Evolutionary conservation across 2,888 invertebrate genomes (phyloP).

Genomic region (Ptilodon capucinus): DNA sequence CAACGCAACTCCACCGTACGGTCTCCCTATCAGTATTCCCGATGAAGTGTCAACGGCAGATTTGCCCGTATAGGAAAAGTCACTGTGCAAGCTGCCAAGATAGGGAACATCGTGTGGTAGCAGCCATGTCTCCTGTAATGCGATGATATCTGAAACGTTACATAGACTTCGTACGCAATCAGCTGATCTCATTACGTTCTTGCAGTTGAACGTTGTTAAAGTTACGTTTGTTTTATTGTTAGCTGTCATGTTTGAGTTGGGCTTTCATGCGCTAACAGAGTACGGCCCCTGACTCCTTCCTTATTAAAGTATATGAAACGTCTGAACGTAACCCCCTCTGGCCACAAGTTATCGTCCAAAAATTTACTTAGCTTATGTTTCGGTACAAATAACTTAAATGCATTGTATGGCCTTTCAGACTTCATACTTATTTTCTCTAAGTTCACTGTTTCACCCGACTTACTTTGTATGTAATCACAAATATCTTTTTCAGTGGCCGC

Average conservation of each 20-base stretch:
- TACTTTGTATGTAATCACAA: not conserved
- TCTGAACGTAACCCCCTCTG: no score
- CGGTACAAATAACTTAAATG: constrained; percentile 2
- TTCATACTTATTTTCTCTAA: constrained; percentile 1
- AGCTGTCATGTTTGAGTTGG: not conserved
- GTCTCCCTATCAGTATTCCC: not conserved
- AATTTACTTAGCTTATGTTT: not conserved
- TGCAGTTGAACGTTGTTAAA: not conserved
- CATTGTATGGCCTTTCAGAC: not conserved
- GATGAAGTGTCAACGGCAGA: not conserved
- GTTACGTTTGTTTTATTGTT: not conserved
- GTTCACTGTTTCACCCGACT: not conserved
- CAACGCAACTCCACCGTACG: not conserved
- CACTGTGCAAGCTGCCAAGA: not conserved
- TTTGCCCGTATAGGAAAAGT: not conserved
- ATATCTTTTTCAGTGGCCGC: not conserved
- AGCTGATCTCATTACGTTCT: not conserved
- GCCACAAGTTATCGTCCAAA: no score
- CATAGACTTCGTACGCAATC: not conserved
- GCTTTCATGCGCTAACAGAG: not conserved
- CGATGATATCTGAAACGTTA: not conserved
- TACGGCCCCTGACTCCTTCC: not conserved
- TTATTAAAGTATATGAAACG: not conserved
- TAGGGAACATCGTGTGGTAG: not conserved
- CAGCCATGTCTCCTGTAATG: no score